These are phyloP conservation scores for Leptobrachium leishanense DNA, from an alignment of 2,113 vertebrate genomes.

Conservation along the genomic window DNA sequence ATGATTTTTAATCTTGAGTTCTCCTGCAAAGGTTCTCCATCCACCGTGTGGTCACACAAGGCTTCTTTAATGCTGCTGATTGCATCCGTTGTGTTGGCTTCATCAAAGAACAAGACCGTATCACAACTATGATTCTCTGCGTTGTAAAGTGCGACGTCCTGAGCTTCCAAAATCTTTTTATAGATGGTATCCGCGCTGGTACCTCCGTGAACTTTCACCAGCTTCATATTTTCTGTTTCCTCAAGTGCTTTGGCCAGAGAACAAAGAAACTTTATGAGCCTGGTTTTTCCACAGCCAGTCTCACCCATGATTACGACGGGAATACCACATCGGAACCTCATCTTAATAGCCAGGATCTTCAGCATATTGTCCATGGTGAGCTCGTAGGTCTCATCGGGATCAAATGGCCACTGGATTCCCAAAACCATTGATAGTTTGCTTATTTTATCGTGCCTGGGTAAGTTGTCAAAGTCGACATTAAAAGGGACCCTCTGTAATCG, in stretches of 20 bases:
- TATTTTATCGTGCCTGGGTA: conserved; percentile 81
- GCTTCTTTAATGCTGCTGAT: conserved; percentile 92
- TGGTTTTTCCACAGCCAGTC: conserved; percentile 93
- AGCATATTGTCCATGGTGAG: conserved; percentile 91
- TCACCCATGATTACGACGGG: conserved; percentile 97
- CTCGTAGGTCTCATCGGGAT: conserved; percentile 91
- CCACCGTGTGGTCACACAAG: conserved; percentile 83
- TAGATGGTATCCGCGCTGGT: conserved; percentile 83
- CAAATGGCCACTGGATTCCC: conserved; percentile 76
- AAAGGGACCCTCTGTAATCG: conserved; percentile 82
- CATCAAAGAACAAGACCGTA: conserved; percentile 91
- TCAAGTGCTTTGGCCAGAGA: conserved; percentile 67
- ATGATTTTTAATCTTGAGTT: conserved; percentile 79
- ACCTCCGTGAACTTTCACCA: conserved; percentile 93
- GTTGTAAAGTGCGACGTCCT: conserved; percentile 71
- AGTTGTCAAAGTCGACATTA: conserved; percentile 79
- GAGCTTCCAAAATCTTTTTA: conserved; percentile 75
- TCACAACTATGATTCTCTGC: conserved; percentile 71
- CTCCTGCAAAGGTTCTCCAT: conserved; percentile 67
- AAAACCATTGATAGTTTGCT: conserved; percentile 79
- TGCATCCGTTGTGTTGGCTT: conserved; percentile 93
- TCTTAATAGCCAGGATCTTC: conserved; percentile 92
- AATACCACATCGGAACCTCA: conserved; percentile 92
- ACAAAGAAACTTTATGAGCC: conserved; percentile 88
- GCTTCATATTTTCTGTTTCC: conserved; percentile 79